Evolutionary conservation across 1,140 invertebrate species (phyloP), one percentile per base, ranked within the genome.

Genomic region (Leptestheria dahalacensis): DNA sequence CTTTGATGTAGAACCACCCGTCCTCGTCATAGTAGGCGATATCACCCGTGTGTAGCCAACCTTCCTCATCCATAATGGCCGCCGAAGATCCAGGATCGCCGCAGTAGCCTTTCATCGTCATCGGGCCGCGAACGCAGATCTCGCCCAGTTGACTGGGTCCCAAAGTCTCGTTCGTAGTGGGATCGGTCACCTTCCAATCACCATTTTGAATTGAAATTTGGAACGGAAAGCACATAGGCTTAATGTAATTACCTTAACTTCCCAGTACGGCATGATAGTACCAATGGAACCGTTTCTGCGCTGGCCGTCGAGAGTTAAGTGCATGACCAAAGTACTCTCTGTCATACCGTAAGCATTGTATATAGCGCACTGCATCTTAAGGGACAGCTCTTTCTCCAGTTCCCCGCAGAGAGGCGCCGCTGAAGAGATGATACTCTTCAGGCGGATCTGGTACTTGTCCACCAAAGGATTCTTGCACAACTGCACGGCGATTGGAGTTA

Each of bases 61-160:
- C 67, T 28, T 68, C 63, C 2, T 62, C 58, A 57, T 74, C 72
- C 41, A 82, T 73, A 12, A 66, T 74, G 46, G 71, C 71, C 12
- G 64, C 61, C 0, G 75, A 77, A 4, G 73, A 74, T 51, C 73
- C 62, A 4, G 65, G 59, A 57, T 79, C 76, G 20, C 73, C 72
- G 51, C 70, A 68, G 65, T 78, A 78, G 12, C 76, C 77, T 57
- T 72, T 71, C 70, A 67, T 71, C 54, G 66, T 66, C 59, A 78
- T 66, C 23, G 76, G 75, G 10, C 82, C 82, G 65, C 82, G 81
- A 21, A 84, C 75, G 67, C 80, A 86, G 3, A 88, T 66, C 68
- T 88, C 85, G 11, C 86, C 86, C 51, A 73, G 68, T 63, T 78
- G 62, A 47, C 77, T 71, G 0, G 81, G 71, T 1, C 82, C 82